Conservation (phyloP, 2,888 invertebrate species). For the Cosmorhoe ocellata region DNA sequence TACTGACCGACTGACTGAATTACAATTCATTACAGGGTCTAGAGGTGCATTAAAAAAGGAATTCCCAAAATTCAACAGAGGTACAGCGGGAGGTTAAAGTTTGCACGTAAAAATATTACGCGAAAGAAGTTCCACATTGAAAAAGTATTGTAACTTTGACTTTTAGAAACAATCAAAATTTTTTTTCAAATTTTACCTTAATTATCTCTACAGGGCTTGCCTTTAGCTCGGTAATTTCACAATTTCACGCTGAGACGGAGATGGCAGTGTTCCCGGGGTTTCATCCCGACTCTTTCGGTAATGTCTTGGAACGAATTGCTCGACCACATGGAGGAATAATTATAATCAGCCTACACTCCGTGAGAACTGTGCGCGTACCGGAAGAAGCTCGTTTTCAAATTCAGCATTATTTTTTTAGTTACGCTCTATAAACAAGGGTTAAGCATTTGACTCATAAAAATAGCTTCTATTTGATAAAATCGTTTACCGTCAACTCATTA, state of each 20-base stretch:
- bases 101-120: no score
- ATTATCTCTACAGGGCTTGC: slow-evolving; percentile 41
- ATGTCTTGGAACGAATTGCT: slow-evolving; percentile 72
- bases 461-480: slow-evolving; percentile 8
- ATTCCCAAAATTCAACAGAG: no score
- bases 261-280: slow-evolving; percentile 65
- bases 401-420: slow-evolving; percentile 22
- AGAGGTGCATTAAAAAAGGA: no score
- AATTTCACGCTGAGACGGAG: slow-evolving; percentile 78
- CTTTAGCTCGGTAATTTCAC: slow-evolving; percentile 66
- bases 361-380: slow-evolving; percentile 58
- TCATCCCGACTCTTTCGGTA: slow-evolving; percentile 61
- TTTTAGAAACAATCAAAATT: no score
- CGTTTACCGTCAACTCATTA: slow-evolving; percentile 23
- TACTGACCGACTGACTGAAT: no score
- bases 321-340: slow-evolving; percentile 74
- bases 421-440: slow-evolving; percentile 16
- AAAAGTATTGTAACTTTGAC: no score
- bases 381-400: slow-evolving; percentile 41
- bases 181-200: slow-evolving; percentile 17
- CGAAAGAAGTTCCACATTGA: no score
- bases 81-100: no score
- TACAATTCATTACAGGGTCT: no score
- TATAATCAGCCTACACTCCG: slow-evolving; percentile 63
- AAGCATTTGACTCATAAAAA: slow-evolving; percentile 7